phyloP scores from a whole-genome alignment of 2,888 invertebrate genomes.

The Lasius platythorax region DNA sequence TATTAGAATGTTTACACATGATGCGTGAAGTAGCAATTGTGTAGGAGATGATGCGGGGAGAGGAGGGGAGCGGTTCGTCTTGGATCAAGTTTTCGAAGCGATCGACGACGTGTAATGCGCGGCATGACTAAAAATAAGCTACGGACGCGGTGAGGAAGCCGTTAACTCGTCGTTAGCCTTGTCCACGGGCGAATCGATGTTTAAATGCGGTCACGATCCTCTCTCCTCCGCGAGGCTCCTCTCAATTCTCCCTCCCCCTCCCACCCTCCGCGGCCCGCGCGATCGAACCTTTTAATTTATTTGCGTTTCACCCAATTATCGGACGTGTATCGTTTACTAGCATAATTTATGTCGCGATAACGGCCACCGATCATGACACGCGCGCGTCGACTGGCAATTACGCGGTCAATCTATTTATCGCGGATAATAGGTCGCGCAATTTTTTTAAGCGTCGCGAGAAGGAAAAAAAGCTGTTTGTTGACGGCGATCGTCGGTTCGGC shows the following conservation, averaged over 20 bases:
- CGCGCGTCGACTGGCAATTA: constrained; percentile 6
- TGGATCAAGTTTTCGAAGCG: constrained; percentile 57
- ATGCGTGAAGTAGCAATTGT: background rate
- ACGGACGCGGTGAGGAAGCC: constrained; percentile 48
- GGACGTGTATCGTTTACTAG: constrained; percentile 28
- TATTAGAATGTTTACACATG: background rate
- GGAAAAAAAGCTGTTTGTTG: constrained; percentile 18
- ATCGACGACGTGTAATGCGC: constrained; percentile 14
- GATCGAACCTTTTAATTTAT: constrained; percentile 46
- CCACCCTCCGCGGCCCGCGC: background rate
- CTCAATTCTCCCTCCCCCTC: background rate
- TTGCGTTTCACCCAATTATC: constrained; percentile 37
- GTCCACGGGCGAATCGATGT: constrained; percentile 31
- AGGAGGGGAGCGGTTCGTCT: background rate
- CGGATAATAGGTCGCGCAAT: constrained; percentile 2
- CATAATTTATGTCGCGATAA: constrained; percentile 45
- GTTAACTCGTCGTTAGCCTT: constrained; percentile 53
- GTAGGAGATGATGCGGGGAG: background rate
- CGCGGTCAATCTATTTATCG: constrained; percentile 34
- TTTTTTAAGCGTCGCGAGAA: constrained; percentile 2
- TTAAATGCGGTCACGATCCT: constrained; percentile 37
- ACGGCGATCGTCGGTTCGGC: constrained; percentile 11
- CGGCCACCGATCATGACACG: constrained; percentile 3
- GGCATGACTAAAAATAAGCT: constrained; percentile 28
- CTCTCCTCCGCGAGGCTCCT: background rate